These are phyloP conservation scores for Melanotaenia trifasciata DNA, from an alignment of 2,797 vertebrate genomes.

Conservation along the genomic window DNA sequence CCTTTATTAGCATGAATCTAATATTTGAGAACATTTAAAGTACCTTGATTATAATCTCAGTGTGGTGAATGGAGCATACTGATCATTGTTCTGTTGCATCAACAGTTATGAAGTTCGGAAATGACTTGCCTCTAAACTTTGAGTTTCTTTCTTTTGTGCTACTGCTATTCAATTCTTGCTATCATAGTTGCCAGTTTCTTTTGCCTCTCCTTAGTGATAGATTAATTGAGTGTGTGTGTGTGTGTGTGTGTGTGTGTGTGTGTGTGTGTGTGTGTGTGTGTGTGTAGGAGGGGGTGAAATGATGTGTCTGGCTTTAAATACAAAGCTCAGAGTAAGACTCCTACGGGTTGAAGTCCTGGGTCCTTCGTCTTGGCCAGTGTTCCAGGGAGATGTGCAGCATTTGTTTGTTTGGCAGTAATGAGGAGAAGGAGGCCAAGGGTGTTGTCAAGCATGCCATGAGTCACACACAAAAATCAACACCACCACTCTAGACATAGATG, in stretches of 20 bases:
- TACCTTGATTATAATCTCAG: not conserved
- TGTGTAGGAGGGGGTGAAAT: not conserved
- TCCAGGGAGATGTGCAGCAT: conserved; percentile 45
- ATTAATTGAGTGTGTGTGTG: not conserved
- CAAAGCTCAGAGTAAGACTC: conserved; percentile 31
- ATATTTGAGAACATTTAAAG: not conserved
- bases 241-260: too few relatives aligned
- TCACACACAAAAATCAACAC: conserved; percentile 20
- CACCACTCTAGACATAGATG: conserved; percentile 28
- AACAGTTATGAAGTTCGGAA: not conserved
- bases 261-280: not conserved
- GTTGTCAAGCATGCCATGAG: conserved; percentile 51
- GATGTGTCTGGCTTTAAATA: conserved; percentile 31
- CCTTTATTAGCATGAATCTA: too few relatives aligned
- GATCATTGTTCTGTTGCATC: not conserved
- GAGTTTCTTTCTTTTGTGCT: not conserved
- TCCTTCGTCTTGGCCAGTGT: conserved; percentile 29
- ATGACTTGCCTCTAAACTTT: not conserved
- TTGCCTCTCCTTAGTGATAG: conserved; percentile 11
- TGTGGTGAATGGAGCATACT: not conserved
- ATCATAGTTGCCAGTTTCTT: conserved; percentile 6
- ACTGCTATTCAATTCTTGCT: not conserved
- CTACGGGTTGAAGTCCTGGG: conserved; percentile 33
- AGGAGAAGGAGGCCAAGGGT: conserved; percentile 53
- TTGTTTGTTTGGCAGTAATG: conserved; percentile 74